phyloP scores from a whole-genome alignment of 2,888 invertebrate genomes.

The Stenurella melanura region DNA sequence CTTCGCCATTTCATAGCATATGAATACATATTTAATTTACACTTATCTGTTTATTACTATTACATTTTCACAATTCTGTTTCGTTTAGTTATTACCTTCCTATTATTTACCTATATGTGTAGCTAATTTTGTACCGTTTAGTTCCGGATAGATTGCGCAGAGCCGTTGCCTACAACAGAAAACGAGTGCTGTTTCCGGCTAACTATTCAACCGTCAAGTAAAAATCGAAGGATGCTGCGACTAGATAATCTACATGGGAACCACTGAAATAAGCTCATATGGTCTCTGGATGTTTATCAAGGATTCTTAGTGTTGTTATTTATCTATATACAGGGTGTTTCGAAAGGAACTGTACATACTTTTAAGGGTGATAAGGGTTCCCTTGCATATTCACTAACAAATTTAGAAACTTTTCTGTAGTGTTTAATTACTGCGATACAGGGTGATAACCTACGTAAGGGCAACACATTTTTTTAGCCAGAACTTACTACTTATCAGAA shows the following conservation, averaged over 20 bases:
- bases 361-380: too few species aligned
- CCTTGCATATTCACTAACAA: too few species aligned
- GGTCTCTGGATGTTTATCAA: too few species aligned
- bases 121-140: constrained; percentile 19
- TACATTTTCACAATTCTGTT: not conserved
- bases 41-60: not conserved
- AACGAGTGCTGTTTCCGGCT: constrained; percentile 8
- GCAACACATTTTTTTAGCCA: too few species aligned
- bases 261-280: too few species aligned
- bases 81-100: not conserved
- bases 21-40: not conserved
- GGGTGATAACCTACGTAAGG: too few species aligned
- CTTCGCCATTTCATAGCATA: constrained; percentile 13
- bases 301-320: too few species aligned
- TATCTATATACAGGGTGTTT: too few species aligned
- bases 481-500: too few species aligned
- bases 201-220: constrained; percentile 16
- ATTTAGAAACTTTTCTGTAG: too few species aligned
- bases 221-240: constrained; percentile 24
- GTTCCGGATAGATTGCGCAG: constrained; percentile 1
- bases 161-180: constrained; percentile 2
- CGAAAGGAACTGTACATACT: too few species aligned
- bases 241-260: not conserved
- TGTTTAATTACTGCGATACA: too few species aligned
- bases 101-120: constrained; percentile 11